Evolutionary conservation across 2,797 vertebrate genomes (phyloP).

Genomic region (Sebastes steindachneri): DNA sequence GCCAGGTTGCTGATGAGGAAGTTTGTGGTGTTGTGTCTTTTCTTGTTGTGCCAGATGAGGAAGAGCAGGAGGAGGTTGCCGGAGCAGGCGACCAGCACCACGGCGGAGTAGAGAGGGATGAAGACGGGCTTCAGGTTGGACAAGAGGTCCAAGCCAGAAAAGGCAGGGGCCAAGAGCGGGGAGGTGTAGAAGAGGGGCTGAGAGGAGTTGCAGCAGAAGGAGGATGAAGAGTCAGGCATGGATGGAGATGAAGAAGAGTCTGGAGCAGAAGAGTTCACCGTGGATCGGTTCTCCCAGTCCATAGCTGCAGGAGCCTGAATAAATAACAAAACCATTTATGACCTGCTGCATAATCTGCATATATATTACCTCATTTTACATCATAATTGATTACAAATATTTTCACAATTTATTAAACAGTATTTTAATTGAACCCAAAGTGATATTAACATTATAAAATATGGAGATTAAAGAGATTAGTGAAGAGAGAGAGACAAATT

Average conservation of each 20-base stretch:
- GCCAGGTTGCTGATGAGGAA: constrained; percentile 92
- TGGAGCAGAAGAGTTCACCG: constrained; percentile 57
- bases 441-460: neutral
- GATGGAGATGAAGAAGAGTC: constrained; percentile 11
- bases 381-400: neutral
- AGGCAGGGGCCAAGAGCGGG: constrained; percentile 56
- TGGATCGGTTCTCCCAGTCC: constrained; percentile 77
- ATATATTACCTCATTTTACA: neutral
- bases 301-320: constrained; percentile 14
- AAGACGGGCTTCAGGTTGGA: constrained; percentile 87
- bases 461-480: neutral
- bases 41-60: constrained; percentile 87
- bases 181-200: constrained; percentile 32
- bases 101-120: constrained; percentile 85
- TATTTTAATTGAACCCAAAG: neutral
- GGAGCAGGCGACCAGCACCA: constrained; percentile 84
- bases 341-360: neutral
- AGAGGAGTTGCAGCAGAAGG: constrained; percentile 57
- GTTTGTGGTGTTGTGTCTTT: constrained; percentile 90
- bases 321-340: neutral
- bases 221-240: constrained; percentile 14
- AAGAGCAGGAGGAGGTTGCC: constrained; percentile 90
- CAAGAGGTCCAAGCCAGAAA: constrained; percentile 87
- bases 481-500: neutral
- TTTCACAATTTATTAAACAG: neutral